Evolutionary conservation across 2,888 invertebrate species (phyloP), one percentile per base, ranked within the genome.

Genomic region (Parasteatoda lunata): DNA sequence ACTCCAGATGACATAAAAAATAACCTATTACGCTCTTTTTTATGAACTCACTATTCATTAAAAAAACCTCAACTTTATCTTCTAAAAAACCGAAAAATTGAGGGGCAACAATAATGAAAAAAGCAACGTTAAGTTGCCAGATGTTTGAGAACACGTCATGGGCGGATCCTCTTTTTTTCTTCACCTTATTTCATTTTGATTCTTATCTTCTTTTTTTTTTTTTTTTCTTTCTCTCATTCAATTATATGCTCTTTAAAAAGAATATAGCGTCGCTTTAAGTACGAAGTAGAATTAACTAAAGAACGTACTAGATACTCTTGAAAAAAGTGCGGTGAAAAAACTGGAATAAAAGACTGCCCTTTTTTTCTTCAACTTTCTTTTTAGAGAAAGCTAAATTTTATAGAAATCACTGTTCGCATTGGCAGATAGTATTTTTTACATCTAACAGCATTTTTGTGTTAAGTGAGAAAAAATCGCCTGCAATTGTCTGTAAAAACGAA

Each of bases 71-170:
- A 69, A 54, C 75, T 48, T 81, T 75, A 66, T 54, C 66, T 80
- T 75, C 73, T 70, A 48, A 81, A 30, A 81, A 81, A 81, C 54
- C 47, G 49, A 81, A 81, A 81, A 69, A 13, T 68, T 30, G 13
- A 59, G 48, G 45, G 52, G 52, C 30, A 48, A 52, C 66, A 68
- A 54, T 51, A 48, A 54, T 15, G 30, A 75, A 48, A 81, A 80
- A 65, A 66, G 72, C 45, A 9, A 47, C n/a, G 52, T 66, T 64
- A 84, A 68, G 48, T 73, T 75, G 68, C 78, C 84, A 78, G 84
- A 84, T 84, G 84, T 84, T 84, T 84, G 68, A 78, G 84, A 84
- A 84, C 84, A 84, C 69, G 84, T 78, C 78, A 68, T 73, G 68
- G 84, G 84, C 72, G 84, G 84, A 54, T n/a, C 77, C 49, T 54